These are phyloP conservation scores for Gouania willdenowi DNA, from an alignment of 2,797 vertebrate species.

Conservation along the genomic window DNA sequence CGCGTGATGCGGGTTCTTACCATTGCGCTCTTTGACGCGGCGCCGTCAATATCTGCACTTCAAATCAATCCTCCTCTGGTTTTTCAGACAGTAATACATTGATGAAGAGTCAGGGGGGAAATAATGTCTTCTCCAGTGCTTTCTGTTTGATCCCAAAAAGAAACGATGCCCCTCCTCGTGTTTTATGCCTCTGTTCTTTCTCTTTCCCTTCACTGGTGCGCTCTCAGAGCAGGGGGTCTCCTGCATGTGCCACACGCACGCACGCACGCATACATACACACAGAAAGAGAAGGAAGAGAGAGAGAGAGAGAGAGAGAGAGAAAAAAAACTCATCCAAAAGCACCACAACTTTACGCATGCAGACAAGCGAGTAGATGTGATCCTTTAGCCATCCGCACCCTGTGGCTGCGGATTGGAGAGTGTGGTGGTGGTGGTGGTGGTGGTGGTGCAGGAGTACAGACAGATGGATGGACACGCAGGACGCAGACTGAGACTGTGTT, in stretches of 20 bases:
- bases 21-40: constrained; percentile 28
- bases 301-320: too few relatives aligned
- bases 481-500: constrained; percentile 41
- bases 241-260: background rate
- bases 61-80: constrained; percentile 3
- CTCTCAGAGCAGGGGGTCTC: constrained; percentile 4
- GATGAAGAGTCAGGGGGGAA: background rate
- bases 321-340: too few relatives aligned
- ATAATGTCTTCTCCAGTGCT: constrained; percentile 5
- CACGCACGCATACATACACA: too few relatives aligned
- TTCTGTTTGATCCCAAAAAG: background rate
- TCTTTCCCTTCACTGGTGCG: constrained; percentile 3
- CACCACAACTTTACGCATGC: constrained; percentile 44
- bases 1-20: too few relatives aligned
- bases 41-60: too few relatives aligned
- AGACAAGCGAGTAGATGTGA: background rate
- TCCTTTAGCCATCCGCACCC: constrained; percentile 27
- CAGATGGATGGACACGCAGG: constrained; percentile 14
- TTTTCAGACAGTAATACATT: background rate
- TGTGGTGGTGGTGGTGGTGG: too few relatives aligned
- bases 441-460: constrained; percentile 37
- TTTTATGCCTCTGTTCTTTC: background rate
- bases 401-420: constrained; percentile 27
- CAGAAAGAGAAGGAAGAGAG: too few relatives aligned
- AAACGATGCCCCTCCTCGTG: constrained; percentile 1